Percentiles rank a stretch among this genome's conserved stretches.
phyloP scores from a whole-genome alignment of 2,797 vertebrate genomes.

The Trachurus trachurus region DNA sequence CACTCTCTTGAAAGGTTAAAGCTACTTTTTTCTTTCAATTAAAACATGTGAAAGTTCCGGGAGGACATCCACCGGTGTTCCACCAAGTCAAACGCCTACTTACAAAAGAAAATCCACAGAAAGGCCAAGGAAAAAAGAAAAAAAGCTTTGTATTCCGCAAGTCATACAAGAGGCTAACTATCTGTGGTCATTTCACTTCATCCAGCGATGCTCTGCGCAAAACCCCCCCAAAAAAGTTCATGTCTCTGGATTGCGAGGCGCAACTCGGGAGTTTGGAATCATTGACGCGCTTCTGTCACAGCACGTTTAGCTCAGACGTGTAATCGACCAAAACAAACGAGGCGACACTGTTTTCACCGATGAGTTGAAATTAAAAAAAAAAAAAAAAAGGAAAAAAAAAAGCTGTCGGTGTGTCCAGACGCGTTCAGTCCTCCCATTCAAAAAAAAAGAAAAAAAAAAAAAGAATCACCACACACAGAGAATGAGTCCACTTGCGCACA shows the following conservation, averaged over 20 bases:
- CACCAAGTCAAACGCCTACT: conserved; percentile 16
- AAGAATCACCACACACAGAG: neutral
- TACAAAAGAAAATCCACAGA: conserved; percentile 50
- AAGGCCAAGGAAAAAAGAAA: conserved; percentile 1
- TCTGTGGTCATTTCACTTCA: conserved; percentile 45
- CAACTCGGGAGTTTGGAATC: conserved; percentile 31
- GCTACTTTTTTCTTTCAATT: conserved; percentile 12
- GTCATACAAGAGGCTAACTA: conserved; percentile 26
- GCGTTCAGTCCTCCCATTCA: conserved; percentile 53
- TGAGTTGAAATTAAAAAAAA: conserved; percentile 5
- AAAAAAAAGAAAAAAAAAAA: neutral
- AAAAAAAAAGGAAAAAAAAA: conserved; percentile 3
- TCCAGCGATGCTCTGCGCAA: conserved; percentile 39
- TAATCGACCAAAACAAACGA: conserved; percentile 55
- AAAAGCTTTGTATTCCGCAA: conserved; percentile 58
- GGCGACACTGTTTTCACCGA: neutral
- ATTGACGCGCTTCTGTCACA: conserved; percentile 61
- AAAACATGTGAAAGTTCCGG: conserved; percentile 40
- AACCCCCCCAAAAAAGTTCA: conserved; percentile 38
- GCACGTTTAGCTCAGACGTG: conserved; percentile 43
- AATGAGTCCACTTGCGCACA: conserved; percentile 24
- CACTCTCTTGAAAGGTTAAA: conserved; percentile 15
- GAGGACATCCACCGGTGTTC: conserved; percentile 46
- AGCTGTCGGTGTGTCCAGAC: conserved; percentile 11
- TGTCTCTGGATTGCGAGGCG: conserved; percentile 40